Percentiles rank a stretch among this genome's conserved stretches.
Conservation (phyloP, 1,140 invertebrate species). For the Dicyema japonicum region DNA sequence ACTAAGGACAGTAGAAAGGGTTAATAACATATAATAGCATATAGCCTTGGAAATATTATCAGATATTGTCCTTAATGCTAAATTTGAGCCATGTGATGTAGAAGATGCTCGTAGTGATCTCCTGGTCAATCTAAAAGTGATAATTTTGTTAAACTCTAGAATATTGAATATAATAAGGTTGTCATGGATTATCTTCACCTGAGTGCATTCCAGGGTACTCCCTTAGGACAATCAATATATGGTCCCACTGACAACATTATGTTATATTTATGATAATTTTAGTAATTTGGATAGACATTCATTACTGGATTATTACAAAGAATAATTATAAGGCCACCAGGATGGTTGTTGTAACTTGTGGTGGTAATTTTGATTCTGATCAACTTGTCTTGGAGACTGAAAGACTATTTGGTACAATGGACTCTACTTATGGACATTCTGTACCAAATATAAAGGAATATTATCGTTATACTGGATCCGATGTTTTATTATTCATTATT, state of each 20-base stretch:
- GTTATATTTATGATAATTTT: no score
- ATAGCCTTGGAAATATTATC: no score
- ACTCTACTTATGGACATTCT: no score
- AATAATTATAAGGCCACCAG: conserved; percentile 40
- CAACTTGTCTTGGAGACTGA: no score
- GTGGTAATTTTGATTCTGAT: conserved; percentile 32
- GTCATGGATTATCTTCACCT: conserved; percentile 95
- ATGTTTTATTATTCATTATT: conserved; percentile 2
- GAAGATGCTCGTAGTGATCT: no score
- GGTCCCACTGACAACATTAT: conserved; percentile 88
- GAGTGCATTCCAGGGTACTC: conserved; percentile 67
- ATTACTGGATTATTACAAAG: background rate
- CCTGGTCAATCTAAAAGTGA: no score
- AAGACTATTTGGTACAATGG: no score
- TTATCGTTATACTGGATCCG: background rate
- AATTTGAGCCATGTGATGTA: no score
- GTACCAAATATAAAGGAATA: background rate
- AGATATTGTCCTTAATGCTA: no score
- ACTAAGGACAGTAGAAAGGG: no score
- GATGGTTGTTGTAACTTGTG: conserved; percentile 77
- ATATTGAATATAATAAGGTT: conserved; percentile 27
- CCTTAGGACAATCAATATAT: conserved; percentile 71
- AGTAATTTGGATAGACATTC: background rate
- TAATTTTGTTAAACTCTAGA: background rate
- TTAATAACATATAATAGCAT: no score